Conservation (phyloP, 2,888 invertebrate species). For the Synergus japonicus region DNA sequence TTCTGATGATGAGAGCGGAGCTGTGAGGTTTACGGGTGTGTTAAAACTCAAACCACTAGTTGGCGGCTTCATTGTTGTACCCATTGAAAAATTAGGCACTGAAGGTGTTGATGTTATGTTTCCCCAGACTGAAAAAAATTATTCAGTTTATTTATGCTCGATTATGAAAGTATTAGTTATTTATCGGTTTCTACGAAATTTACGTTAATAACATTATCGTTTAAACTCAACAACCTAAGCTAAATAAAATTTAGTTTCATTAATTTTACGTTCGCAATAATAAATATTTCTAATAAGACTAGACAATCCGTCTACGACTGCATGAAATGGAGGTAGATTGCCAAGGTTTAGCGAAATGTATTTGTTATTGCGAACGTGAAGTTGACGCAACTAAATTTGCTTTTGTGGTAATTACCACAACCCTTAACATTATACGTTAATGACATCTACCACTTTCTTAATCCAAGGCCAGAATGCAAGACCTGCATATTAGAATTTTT, state of each 20-base stretch:
- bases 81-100: constrained; percentile 66
- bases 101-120: constrained; percentile 66
- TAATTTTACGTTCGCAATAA: too few species aligned
- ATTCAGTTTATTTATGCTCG: not conserved
- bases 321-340: too few species aligned
- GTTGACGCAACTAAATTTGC: too few species aligned
- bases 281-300: too few species aligned
- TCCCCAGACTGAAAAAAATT: constrained; percentile 68
- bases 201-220: too few species aligned
- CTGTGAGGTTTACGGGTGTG: constrained; percentile 71
- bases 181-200: too few species aligned
- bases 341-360: too few species aligned
- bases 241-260: too few species aligned
- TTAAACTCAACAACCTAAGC: too few species aligned
- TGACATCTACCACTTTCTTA: constrained; percentile 73
- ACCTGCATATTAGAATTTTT: constrained; percentile 65
- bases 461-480: constrained; percentile 69
- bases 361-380: too few species aligned
- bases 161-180: not conserved
- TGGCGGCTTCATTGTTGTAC: constrained; percentile 71
- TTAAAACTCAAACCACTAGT: constrained; percentile 73
- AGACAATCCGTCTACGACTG: too few species aligned
- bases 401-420: too few species aligned
- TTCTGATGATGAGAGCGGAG: constrained; percentile 69
- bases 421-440: constrained; percentile 60